Evolutionary conservation across 2,888 invertebrate genomes (phyloP).

Genomic region (Amiota communis): DNA sequence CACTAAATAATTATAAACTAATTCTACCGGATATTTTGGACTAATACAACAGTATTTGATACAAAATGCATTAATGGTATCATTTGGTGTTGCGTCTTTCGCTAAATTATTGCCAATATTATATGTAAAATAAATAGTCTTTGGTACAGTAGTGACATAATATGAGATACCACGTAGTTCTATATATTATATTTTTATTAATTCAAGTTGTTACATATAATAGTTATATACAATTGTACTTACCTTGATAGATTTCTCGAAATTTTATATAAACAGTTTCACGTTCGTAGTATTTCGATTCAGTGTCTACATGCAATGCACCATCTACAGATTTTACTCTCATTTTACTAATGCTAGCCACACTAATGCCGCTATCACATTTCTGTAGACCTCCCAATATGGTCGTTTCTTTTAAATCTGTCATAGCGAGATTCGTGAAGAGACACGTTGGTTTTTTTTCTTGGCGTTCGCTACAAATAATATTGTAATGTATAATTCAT

Average conservation of each 20-base stretch:
- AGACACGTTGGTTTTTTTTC: slow-evolving; percentile 20
- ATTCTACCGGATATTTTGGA: slow-evolving; percentile 45
- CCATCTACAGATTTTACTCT: slow-evolving; percentile 41
- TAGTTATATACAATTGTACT: slow-evolving; percentile 32
- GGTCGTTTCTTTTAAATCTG: slow-evolving; percentile 44
- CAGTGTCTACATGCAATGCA: slow-evolving; percentile 7
- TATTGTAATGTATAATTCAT: too few species aligned
- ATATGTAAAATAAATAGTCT: slow-evolving; percentile 43
- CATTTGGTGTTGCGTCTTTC: slow-evolving; percentile 21
- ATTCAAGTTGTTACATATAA: not conserved
- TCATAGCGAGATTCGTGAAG: slow-evolving; percentile 49
- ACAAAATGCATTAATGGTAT: slow-evolving; percentile 58
- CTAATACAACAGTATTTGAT: slow-evolving; percentile 58
- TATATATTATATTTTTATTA: not conserved
- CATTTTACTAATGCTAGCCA: slow-evolving; percentile 46
- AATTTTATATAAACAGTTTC: slow-evolving; percentile 48
- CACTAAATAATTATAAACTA: slow-evolving; percentile 74
- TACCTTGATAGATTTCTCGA: slow-evolving; percentile 47
- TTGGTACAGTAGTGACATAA: slow-evolving; percentile 44
- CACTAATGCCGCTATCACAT: slow-evolving; percentile 46
- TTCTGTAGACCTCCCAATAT: slow-evolving; percentile 50
- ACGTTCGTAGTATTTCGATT: slow-evolving; percentile 40
- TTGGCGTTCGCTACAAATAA: too few species aligned
- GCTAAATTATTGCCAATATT: slow-evolving; percentile 23
- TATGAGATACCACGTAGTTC: slow-evolving; percentile 33